Base-by-base conservation (phyloP, 2,888 invertebrate genomes). In the Dasysyrphus albostriatus region DNA sequence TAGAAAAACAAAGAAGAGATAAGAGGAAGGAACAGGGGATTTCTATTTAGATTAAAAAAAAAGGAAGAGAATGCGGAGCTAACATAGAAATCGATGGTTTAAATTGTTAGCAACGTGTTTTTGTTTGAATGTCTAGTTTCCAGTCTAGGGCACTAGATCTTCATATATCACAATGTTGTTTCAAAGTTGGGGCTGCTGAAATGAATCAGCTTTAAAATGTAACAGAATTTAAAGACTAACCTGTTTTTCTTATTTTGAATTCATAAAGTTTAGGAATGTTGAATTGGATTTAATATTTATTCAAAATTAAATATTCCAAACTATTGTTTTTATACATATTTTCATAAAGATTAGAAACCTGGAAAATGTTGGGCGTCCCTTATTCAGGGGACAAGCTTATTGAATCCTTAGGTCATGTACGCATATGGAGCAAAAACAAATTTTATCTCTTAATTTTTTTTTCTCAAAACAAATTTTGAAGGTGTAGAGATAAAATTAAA, bases 81-180 rank as follows among this genome's bases (percentile, higher is more conserved):
- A 65, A 65, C n/a, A 47, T 16, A 32, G 47, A 67, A 69, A 69
- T 69, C 69, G 69, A 69, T 69, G 67, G 37, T 47, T 65, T 65
- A 34, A 67, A 42, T 8, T 19, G 10, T 24, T 3, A 42, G 1
- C 14, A 54, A 37, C 4, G 10, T 37, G 39, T 69, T 69, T 51
- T 39, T 54, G 24, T 69, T 54, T 69, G 54, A 39, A 29, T 54
- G 69, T 69, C 69, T 54, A 54, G 54, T 69, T 54, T 34, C 5
- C 29, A 69, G 69, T 69, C 69, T 69, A 54, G 69, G 69, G 69
- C 69, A 69, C 39, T 69, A 54, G 69, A 69, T 34, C 69, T 54
- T 29, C 10, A 47, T 29, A 24, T 42, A 0, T 5, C 9, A 5
- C 6, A 34, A 16, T 58, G 58, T 16, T n/a, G n/a, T 58, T 58